Evolutionary conservation across 2,888 invertebrate species (phyloP).

Genomic region (Ferrisia virgata): DNA sequence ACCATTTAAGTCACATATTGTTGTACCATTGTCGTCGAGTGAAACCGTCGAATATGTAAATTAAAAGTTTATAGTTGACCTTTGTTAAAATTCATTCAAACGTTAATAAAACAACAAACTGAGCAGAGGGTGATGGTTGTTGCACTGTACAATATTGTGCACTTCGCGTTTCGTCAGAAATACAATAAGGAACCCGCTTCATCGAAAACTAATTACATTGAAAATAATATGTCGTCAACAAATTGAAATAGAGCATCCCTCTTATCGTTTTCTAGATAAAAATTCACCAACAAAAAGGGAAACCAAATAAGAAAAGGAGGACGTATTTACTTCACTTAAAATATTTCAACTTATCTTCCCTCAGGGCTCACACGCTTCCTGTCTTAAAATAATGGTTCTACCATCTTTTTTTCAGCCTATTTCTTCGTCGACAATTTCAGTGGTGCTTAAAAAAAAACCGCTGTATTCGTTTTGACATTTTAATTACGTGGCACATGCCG

Average conservation of each 20-base stretch:
- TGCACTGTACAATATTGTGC: no score
- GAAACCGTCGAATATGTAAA: background rate
- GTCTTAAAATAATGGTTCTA: conserved; percentile 28
- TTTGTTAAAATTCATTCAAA: background rate
- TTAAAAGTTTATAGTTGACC: background rate
- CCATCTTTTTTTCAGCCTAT: conserved; percentile 19
- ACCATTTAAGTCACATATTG: background rate
- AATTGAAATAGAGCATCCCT: conserved; percentile 25
- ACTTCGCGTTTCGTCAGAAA: background rate
- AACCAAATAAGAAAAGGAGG: conserved; percentile 27
- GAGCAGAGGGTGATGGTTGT: background rate
- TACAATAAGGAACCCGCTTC: background rate
- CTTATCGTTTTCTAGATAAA: conserved; percentile 17
- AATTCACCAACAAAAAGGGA: conserved; percentile 3
- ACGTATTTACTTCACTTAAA: conserved; percentile 28
- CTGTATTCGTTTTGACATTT: conserved; percentile 23
- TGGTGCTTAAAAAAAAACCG: conserved; percentile 4
- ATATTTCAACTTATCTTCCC: conserved; percentile 30
- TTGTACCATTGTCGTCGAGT: background rate
- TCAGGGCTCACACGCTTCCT: conserved; percentile 26
- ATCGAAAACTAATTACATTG: conserved; percentile 23
- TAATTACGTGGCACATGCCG: background rate
- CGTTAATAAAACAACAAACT: conserved; percentile 9
- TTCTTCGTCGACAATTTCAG: background rate
- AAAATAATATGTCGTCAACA: conserved; percentile 30